Percentiles rank a stretch among this genome's conserved stretches.
These are phyloP conservation scores for Sternarchorhynchus goeldii DNA, from an alignment of 2,797 vertebrate species.

Conservation along the genomic window DNA sequence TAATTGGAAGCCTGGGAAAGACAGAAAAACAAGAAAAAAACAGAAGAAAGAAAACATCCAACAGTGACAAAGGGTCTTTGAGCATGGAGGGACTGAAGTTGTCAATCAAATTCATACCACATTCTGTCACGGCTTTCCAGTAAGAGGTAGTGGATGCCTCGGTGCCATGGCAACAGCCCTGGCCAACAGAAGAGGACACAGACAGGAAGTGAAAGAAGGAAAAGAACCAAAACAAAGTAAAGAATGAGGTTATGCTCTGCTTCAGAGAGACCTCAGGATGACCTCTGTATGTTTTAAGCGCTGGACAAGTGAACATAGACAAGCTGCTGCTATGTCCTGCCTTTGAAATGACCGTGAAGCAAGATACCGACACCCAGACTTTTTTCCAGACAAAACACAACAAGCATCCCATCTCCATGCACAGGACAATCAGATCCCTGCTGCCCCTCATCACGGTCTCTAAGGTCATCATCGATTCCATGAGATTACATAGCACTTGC, in stretches of 20 bases:
- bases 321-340: too few relatives aligned
- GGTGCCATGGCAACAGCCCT: conserved; percentile 33
- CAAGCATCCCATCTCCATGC: neutral
- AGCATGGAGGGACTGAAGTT: conserved; percentile 40
- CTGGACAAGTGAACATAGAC: neutral
- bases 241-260: neutral
- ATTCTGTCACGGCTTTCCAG: conserved; percentile 29
- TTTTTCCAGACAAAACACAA: neutral
- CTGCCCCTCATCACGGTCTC: neutral
- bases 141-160: conserved; percentile 29
- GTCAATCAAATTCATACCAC: conserved; percentile 41
- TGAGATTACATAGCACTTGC: conserved; percentile 5
- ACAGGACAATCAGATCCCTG: neutral
- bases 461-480: neutral
- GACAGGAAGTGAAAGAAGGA: conserved; percentile 25
- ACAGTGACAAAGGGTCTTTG: conserved; percentile 42
- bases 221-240: neutral
- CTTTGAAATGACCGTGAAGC: too few relatives aligned
- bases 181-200: conserved; percentile 15
- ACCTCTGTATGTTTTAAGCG: neutral
- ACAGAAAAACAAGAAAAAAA: neutral
- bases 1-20: conserved; percentile 57
- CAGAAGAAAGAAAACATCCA: neutral
- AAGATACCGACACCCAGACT: too few relatives aligned
- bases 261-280: neutral